phyloP scores from a whole-genome alignment of 1,140 invertebrate genomes.

The Caenorhabditis inopinata region DNA sequence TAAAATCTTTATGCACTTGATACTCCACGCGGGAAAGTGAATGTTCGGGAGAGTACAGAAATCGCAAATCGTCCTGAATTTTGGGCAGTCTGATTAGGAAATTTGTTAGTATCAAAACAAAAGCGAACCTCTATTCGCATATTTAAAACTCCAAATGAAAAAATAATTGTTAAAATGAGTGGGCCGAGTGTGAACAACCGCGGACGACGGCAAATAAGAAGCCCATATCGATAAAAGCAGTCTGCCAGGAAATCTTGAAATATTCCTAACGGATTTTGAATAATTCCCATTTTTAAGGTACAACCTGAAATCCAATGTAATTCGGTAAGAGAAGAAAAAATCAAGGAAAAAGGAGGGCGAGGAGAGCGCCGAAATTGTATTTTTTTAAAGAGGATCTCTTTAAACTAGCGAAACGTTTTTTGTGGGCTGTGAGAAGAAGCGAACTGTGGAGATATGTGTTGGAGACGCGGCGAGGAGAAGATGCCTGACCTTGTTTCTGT shows the following conservation, averaged over 20 bases:
- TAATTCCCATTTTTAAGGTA: background rate
- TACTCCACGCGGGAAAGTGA: constrained; percentile 62
- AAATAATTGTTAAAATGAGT: constrained; percentile 53
- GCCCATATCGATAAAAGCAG: constrained; percentile 58
- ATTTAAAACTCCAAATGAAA: constrained; percentile 61
- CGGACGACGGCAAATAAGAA: constrained; percentile 57
- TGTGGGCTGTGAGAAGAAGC: constrained; percentile 20
- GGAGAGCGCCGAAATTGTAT: too few species aligned
- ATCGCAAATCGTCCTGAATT: constrained; percentile 62
- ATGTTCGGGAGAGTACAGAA: constrained; percentile 62
- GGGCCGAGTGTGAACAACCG: constrained; percentile 57
- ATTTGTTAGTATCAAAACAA: background rate
- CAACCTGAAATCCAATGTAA: background rate
- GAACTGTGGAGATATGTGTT: background rate
- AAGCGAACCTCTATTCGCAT: constrained; percentile 55
- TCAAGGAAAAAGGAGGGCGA: background rate
- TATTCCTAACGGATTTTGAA: constrained; percentile 39
- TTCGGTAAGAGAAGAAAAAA: background rate
- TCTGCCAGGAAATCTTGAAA: constrained; percentile 57
- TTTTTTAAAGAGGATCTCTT: background rate
- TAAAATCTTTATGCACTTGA: constrained; percentile 61
- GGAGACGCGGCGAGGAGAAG: background rate
- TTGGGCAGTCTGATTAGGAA: background rate
- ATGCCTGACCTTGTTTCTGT: constrained; percentile 3
- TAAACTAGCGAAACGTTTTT: constrained; percentile 25